Percentiles rank a stretch among this genome's conserved stretches.
These are phyloP conservation scores for Hippocampus mohnikei DNA, from an alignment of 2,113 vertebrate genomes.

Conservation along the genomic window DNA sequence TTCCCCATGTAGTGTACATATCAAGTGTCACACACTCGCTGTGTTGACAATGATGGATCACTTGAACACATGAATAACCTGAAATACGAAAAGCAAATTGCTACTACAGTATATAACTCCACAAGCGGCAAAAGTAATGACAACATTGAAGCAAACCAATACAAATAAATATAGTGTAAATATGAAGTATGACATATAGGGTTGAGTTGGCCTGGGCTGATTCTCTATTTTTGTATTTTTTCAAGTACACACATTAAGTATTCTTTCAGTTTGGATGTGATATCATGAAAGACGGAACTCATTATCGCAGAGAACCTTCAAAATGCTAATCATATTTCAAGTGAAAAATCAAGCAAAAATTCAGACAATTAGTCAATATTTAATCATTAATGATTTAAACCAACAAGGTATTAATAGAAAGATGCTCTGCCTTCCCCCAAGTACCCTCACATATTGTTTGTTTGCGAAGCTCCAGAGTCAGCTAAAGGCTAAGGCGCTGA, in stretches of 20 bases:
- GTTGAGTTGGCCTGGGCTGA: not conserved
- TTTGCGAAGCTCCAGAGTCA: conserved; percentile 50
- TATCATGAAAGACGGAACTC: too few relatives aligned
- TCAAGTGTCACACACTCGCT: not conserved
- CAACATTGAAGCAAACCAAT: not conserved
- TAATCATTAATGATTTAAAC: conserved; percentile 1
- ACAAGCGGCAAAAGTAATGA: too few relatives aligned
- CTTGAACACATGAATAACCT: not conserved
- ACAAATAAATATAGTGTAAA: not conserved
- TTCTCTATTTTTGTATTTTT: not conserved
- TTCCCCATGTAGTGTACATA: not conserved
- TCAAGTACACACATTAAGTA: too few relatives aligned
- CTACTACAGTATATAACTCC: not conserved
- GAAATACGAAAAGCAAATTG: not conserved
- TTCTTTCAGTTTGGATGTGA: not conserved
- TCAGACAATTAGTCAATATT: too few relatives aligned
- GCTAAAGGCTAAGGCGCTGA: conserved; percentile 50
- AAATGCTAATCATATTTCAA: too few relatives aligned
- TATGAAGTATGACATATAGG: not conserved
- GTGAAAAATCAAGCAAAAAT: too few relatives aligned
- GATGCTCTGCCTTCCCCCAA: conserved; percentile 24
- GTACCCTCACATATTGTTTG: conserved; percentile 54
- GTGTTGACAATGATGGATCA: not conserved
- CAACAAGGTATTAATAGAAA: conserved; percentile 40
- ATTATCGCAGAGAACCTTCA: not conserved